Conservation (phyloP, 2,797 vertebrate species). For the Anolis apletophallus region DNA sequence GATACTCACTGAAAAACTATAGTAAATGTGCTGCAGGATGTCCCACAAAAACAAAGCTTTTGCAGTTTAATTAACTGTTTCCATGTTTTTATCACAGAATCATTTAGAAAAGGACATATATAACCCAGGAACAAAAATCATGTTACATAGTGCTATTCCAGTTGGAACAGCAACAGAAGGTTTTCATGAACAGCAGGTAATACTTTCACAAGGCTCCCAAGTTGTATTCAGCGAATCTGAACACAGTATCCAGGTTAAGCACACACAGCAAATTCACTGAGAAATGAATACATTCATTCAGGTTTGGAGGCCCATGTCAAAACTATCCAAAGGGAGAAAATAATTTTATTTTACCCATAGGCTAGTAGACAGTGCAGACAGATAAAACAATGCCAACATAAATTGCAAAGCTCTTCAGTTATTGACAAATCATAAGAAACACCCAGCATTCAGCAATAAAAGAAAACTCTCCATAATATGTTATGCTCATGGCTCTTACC, state of each 20-base stretch:
- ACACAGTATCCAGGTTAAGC: slow-evolving; percentile 39
- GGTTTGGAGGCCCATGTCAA: slow-evolving; percentile 49
- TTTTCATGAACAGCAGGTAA: slow-evolving; percentile 27
- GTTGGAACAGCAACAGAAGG: slow-evolving; percentile 1
- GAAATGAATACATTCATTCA: slow-evolving; percentile 48
- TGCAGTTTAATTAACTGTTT: no score
- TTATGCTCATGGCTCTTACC: slow-evolving; percentile 14
- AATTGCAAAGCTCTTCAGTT: background rate
- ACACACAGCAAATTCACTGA: slow-evolving; percentile 9
- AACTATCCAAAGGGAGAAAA: slow-evolving; percentile 50
- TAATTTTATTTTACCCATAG: slow-evolving; percentile 45
- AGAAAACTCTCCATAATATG: slow-evolving; percentile 15
- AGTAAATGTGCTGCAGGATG: no score
- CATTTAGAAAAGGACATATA: no score
- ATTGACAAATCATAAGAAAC: slow-evolving; percentile 26
- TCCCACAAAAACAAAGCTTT: no score
- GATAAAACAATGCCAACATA: background rate
- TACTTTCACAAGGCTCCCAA: slow-evolving; percentile 39
- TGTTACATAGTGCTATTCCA: slow-evolving; percentile 9
- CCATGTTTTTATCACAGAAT: no score
- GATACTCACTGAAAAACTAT: no score
- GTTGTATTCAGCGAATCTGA: slow-evolving; percentile 41
- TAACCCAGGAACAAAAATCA: no score
- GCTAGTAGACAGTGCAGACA: background rate
- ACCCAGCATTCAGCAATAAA: slow-evolving; percentile 11